Conservation (phyloP, 2,113 vertebrate genomes). For the Microcebus murinus region DNA sequence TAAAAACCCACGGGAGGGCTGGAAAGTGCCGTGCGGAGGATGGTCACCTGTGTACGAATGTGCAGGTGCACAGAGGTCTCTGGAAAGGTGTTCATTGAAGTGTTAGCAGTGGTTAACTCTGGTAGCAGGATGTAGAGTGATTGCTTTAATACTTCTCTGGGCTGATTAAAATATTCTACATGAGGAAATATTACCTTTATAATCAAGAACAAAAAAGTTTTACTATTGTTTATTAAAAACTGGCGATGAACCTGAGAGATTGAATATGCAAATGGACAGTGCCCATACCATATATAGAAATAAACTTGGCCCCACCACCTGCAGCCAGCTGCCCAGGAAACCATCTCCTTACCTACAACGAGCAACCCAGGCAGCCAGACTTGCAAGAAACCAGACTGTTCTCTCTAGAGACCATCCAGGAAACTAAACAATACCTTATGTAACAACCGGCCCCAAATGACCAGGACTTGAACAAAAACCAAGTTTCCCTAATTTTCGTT, state of each 20-base stretch:
- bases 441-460: no score
- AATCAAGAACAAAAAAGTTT: neutral
- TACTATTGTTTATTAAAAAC: neutral
- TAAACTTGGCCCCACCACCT: neutral
- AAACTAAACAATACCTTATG: neutral
- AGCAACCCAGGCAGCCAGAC: neutral
- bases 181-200: neutral
- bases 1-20: neutral
- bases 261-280: neutral
- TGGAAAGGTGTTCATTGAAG: neutral
- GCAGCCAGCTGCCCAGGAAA: neutral
- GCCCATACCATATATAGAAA: neutral
- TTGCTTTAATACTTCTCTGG: neutral
- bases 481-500: neutral
- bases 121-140: no score
- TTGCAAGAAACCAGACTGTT: neutral
- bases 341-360: neutral
- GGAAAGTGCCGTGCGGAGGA: fast-evolving
- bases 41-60: fast-evolving
- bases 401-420: neutral
- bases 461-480: neutral
- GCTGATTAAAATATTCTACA: neutral
- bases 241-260: neutral
- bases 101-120: neutral
- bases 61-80: neutral